Percentiles rank a stretch among this genome's conserved stretches.
Evolutionary conservation across 2,113 vertebrate genomes (phyloP).

Genomic region (Dolichotis patagonum): DNA sequence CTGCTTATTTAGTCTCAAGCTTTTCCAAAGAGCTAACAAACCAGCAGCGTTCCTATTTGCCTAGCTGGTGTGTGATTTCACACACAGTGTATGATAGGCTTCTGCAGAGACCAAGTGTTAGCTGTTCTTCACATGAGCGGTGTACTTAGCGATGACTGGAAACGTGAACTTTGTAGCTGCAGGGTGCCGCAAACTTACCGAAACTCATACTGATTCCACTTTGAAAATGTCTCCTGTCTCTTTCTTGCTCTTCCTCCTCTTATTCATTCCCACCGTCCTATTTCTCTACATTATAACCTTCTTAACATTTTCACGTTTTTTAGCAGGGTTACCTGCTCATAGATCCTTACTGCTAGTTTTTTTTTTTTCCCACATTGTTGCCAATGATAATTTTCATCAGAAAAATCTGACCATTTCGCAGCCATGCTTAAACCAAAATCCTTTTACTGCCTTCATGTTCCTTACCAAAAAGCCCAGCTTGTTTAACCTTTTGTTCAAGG

Average conservation of each 20-base stretch:
- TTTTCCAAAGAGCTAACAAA: slow-evolving; percentile 75
- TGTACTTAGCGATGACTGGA: slow-evolving; percentile 44
- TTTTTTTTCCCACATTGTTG: not conserved
- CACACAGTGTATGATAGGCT: slow-evolving; percentile 46
- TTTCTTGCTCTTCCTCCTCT: not conserved
- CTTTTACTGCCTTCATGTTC: not conserved
- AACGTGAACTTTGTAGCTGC: slow-evolving; percentile 58
- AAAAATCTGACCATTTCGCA: not conserved
- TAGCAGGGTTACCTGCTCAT: not conserved
- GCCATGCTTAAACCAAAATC: not conserved
- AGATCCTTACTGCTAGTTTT: not conserved
- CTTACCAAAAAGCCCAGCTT: not conserved
- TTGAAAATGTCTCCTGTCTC: slow-evolving; percentile 12
- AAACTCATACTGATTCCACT: slow-evolving; percentile 17
- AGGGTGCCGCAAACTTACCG: not conserved
- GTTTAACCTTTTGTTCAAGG: not conserved
- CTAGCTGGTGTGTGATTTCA: slow-evolving; percentile 73
- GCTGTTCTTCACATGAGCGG: slow-evolving; percentile 34
- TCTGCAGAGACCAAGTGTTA: slow-evolving; percentile 8
- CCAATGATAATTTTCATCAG: not conserved
- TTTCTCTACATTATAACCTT: not conserved
- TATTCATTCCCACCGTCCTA: not conserved
- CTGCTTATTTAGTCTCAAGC: slow-evolving; percentile 76
- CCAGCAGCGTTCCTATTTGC: slow-evolving; percentile 68
- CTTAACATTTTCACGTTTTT: not conserved